phyloP scores from a whole-genome alignment of 2,113 vertebrate genomes.

The Oreochromis niloticus region DNA sequence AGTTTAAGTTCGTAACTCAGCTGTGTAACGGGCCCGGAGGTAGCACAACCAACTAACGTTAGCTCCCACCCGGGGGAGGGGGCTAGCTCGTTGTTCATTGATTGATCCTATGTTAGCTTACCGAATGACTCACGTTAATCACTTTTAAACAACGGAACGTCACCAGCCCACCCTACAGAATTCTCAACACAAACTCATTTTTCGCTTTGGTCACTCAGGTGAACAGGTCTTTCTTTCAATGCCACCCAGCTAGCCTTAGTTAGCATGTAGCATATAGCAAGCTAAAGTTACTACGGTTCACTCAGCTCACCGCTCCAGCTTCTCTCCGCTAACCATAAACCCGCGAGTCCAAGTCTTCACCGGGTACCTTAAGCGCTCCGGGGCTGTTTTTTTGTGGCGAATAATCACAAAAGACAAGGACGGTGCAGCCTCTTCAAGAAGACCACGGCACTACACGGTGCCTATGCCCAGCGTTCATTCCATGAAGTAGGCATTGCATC shows the following conservation, averaged over 20 bases:
- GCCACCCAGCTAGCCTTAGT: conserved; percentile 4
- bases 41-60: background rate
- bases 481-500: conserved; percentile 45
- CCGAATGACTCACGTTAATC: background rate
- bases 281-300: conserved; percentile 52
- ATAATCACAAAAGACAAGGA: background rate
- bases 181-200: background rate
- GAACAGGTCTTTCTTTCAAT: background rate
- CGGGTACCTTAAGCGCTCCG: background rate
- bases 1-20: background rate
- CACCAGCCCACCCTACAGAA: background rate
- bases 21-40: conserved; percentile 10
- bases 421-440: background rate
- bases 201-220: background rate
- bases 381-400: background rate
- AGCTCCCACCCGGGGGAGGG: conserved; percentile 5
- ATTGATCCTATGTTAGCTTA: conserved; percentile 28
- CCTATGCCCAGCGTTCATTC: conserved; percentile 21
- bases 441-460: conserved; percentile 2
- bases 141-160: background rate
- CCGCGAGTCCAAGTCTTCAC: background rate
- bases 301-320: conserved; percentile 38
- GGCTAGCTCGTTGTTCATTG: conserved; percentile 54
- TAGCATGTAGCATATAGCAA: conserved; percentile 51
- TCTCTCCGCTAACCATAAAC: conserved; percentile 37